Evolutionary conservation across 2,888 invertebrate species (phyloP), one percentile per base, ranked within the genome.

Genomic region (Gari tellinella): DNA sequence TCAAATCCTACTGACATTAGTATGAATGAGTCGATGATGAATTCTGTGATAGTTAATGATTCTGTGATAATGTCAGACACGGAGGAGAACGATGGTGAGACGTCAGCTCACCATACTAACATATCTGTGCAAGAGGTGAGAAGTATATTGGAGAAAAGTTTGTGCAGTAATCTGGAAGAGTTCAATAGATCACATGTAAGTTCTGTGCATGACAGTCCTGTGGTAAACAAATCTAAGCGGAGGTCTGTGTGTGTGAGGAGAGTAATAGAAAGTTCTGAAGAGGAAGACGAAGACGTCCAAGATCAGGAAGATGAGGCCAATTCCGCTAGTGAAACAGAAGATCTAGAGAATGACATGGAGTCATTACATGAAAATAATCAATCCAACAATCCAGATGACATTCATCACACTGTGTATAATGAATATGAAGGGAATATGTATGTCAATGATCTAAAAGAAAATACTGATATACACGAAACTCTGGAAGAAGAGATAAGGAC

Each of bases 221-320:
- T 45, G 25, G 45, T 23, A 14, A 45, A 8, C 1, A 31, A 46
- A 1, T 43, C 38, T 12, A 31, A 43, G 49, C 56, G 67, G n/a
- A 68, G 61, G 38, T 77, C 77, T 0, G 68, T 53, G 31, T 61
- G 65, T 57, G 72, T 45, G 38, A 63, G 66, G 17, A 77, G 67
- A 56, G 60, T 72, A 23, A 79, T 82, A 14, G 80, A 84, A 38
- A 82, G 77, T 41, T 84, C 82, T 70, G 83, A 83, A 0, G 84
- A 86, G 40, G 85, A 85, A 40, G 80, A 76, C 10, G 82, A 83
- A 10, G 46, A 55, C 63, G 56, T 46, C 23, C 17, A 40, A 15
- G 40, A 15, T 40, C 49, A 45, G 23, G 46, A 31, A 15, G 62
- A 60, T 25, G 56, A 51, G 19, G 17, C n/a, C 10, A 46, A 37